Evolutionary conservation across 2,797 vertebrate species (phyloP), one percentile per base, ranked within the genome.

Genomic region (Simalia tracyae): DNA sequence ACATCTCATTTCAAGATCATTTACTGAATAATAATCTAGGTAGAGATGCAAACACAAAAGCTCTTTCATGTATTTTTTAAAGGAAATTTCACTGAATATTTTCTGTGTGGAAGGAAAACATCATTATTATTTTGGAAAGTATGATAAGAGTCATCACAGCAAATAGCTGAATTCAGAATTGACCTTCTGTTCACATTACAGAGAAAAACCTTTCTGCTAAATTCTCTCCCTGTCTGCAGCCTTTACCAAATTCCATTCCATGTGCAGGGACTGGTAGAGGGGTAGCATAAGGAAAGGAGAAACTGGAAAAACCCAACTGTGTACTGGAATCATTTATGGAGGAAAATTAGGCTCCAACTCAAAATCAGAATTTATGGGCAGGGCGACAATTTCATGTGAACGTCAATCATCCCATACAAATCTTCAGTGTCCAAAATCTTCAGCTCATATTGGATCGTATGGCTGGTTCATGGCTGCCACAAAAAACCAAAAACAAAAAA

Each of bases 1-100:
- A 96, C 95, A 94, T 94, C 96, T 94, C 91, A 90, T 94, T 96
- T 96, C 90, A 95, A 97, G 96, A 96, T 96, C 0, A 84, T 94
- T 97, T 96, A 87, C 5, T 81, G 76, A 46, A 81, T 93, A 92
- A 93, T 95, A 88, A 92, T 91, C 94, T 93, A 95, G 94, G 60
- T 96, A 96, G 36, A 76, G 76, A 97, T 92, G 93, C 0, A 94
- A 91, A 93, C 90, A 84, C 94, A 93, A 92, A 93, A 96, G 84
- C 11, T 8, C 46, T 90, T 1, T 19, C 86, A 19, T 57, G 2
- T 42, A 46, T 66, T 14, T 8, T 90, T 61, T 93, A 94, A 85
- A 89, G 57, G 68, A 54, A 88, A 91, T 91, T 94, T 88, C 90
- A 93, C 86, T 59, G 19, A 81, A 81, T 81, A 46, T 81, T 81